A percentile compares a stretch with the other conserved stretches of the same genome.
Conservation (phyloP, 2,113 vertebrate species). For the Corythaeola cristata region DNA sequence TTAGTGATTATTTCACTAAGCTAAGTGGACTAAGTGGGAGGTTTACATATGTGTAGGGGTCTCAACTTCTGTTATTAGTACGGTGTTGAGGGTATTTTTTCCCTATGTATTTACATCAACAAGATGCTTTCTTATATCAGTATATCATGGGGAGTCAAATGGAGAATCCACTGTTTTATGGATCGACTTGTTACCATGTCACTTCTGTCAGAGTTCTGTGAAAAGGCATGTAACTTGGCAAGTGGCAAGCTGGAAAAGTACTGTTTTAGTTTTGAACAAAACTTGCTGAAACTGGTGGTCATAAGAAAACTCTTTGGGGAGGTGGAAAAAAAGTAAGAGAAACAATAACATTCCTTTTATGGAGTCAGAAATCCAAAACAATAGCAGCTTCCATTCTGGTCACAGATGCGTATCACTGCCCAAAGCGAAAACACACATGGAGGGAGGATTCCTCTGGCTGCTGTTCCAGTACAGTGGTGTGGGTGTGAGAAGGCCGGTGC, state of each 20-base stretch:
- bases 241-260: background rate
- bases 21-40: background rate
- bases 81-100: background rate
- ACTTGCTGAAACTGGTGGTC: background rate
- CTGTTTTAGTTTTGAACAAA: background rate
- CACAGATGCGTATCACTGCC: background rate
- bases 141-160: background rate
- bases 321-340: background rate
- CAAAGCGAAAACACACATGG: background rate
- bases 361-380: constrained; percentile 17
- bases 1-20: background rate
- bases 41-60: background rate
- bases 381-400: constrained; percentile 29
- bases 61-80: background rate
- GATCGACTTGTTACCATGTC: background rate
- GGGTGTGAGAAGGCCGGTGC: background rate
- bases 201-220: background rate
- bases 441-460: background rate
- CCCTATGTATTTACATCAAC: background rate
- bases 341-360: constrained; percentile 20
- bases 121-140: background rate
- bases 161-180: background rate
- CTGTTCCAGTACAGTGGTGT: background rate
- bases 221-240: background rate
- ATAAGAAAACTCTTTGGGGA: background rate